A percentile compares a stretch with the other conserved stretches of the same genome.
These are phyloP conservation scores for Xanthorhoe designata DNA, from an alignment of 2,888 invertebrate species.

Conservation along the genomic window DNA sequence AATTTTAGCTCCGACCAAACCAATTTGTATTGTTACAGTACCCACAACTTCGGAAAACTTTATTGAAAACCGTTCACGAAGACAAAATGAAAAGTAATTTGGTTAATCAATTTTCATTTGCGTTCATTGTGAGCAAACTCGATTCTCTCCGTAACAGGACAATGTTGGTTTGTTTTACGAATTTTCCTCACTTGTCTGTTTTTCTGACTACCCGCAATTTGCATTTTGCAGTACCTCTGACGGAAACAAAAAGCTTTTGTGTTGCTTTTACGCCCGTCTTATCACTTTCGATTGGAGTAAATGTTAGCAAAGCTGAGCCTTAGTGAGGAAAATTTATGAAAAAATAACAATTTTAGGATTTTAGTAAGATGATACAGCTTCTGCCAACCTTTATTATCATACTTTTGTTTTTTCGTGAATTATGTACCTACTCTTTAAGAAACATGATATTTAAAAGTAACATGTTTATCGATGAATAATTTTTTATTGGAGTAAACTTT, in stretches of 20 bases:
- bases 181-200: conserved; percentile 25
- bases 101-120: conserved; percentile 42
- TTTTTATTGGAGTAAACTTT: too few relatives aligned
- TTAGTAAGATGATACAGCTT: not conserved
- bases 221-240: conserved; percentile 15
- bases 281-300: conserved; percentile 1
- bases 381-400: not conserved
- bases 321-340: conserved; percentile 1
- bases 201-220: conserved; percentile 13
- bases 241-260: conserved; percentile 13
- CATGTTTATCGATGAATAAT: too few relatives aligned
- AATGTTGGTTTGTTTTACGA: conserved; percentile 31
- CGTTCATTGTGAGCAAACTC: conserved; percentile 40
- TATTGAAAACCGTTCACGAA: conserved; percentile 24
- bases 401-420: not conserved
- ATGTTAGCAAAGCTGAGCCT: not conserved
- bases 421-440: too few relatives aligned
- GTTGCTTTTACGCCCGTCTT: conserved; percentile 7
- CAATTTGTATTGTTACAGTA: conserved; percentile 16
- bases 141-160: conserved; percentile 37
- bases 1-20: not conserved
- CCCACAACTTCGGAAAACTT: conserved; percentile 17
- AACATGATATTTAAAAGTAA: not conserved
- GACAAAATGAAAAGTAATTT: conserved; percentile 35
- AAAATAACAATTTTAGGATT: not conserved